These are phyloP conservation scores for Phylloscopus trochilus DNA, from an alignment of 2,113 vertebrate species.

Conservation along the genomic window DNA sequence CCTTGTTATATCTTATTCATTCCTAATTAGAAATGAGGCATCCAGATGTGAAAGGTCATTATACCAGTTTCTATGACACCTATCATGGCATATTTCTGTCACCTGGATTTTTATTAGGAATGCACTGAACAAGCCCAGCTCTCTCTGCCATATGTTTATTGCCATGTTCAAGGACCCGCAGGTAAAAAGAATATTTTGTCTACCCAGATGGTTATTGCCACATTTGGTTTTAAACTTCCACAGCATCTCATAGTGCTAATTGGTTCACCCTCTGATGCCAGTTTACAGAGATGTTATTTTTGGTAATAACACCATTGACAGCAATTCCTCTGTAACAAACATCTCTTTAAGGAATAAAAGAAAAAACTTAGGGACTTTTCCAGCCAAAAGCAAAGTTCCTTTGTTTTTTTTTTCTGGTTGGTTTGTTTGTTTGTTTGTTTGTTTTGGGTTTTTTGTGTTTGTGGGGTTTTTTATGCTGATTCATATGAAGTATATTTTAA, in stretches of 20 bases:
- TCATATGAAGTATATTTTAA: neutral
- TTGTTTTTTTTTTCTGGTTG: neutral
- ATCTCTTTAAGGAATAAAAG: neutral
- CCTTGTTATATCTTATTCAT: constrained; percentile 54
- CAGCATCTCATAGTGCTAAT: constrained; percentile 48
- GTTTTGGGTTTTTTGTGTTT: neutral
- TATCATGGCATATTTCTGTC: constrained; percentile 48
- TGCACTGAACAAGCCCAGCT: constrained; percentile 24
- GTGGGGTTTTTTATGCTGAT: neutral
- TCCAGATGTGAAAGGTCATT: constrained; percentile 61
- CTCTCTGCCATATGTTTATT: constrained; percentile 55
- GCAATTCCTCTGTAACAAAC: neutral
- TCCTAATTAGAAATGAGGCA: constrained; percentile 45
- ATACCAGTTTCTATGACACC: constrained; percentile 13
- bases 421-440: too few relatives aligned
- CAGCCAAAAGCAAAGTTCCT: neutral
- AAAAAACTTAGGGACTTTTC: neutral
- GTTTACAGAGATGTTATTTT: constrained; percentile 21
- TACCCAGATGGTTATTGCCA: constrained; percentile 48
- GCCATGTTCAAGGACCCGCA: constrained; percentile 35
- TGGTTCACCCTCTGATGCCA: constrained; percentile 28
- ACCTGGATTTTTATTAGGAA: constrained; percentile 56
- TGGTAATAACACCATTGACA: neutral
- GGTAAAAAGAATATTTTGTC: constrained; percentile 54
- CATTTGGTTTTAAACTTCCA: constrained; percentile 35